Evolutionary conservation across 2,888 invertebrate species (phyloP).

Genomic region (Abrostola triplasia): DNA sequence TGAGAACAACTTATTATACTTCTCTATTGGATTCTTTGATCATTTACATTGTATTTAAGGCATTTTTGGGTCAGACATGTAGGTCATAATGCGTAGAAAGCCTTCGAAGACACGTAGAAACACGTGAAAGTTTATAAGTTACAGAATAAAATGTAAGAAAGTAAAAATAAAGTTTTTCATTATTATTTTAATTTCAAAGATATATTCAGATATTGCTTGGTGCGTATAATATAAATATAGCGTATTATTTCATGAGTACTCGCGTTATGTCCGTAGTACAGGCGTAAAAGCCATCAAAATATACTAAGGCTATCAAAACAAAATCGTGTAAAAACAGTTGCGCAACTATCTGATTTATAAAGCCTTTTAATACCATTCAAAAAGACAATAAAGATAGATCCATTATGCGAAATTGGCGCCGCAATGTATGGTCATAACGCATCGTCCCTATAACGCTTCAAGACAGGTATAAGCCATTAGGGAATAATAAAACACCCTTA

Average conservation of each 20-base stretch:
- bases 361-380: slow-evolving; percentile 68
- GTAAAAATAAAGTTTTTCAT: no score
- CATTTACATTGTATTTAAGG: slow-evolving; percentile 6
- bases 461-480: slow-evolving; percentile 88
- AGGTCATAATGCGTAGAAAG: slow-evolving; percentile 39
- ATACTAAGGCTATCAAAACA: slow-evolving; percentile 6
- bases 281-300: slow-evolving; percentile 6
- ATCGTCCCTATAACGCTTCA: slow-evolving; percentile 75
- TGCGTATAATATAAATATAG: no score
- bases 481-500: slow-evolving; percentile 87
- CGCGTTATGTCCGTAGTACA: neutral
- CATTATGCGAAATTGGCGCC: slow-evolving; percentile 85
- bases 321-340: slow-evolving; percentile 11
- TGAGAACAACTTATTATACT: slow-evolving; percentile 36
- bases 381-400: slow-evolving; percentile 79
- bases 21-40: slow-evolving; percentile 25
- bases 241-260: neutral
- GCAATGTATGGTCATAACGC: slow-evolving; percentile 82
- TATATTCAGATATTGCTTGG: no score
- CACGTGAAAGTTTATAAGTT: no score
- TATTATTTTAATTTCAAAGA: no score
- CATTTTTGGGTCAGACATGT: slow-evolving; percentile 35
- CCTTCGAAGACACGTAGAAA: neutral
- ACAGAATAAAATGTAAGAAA: no score
- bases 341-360: slow-evolving; percentile 59